Evolutionary conservation across 2,113 vertebrate genomes (phyloP).

Genomic region (Odontophorus gujanensis): DNA sequence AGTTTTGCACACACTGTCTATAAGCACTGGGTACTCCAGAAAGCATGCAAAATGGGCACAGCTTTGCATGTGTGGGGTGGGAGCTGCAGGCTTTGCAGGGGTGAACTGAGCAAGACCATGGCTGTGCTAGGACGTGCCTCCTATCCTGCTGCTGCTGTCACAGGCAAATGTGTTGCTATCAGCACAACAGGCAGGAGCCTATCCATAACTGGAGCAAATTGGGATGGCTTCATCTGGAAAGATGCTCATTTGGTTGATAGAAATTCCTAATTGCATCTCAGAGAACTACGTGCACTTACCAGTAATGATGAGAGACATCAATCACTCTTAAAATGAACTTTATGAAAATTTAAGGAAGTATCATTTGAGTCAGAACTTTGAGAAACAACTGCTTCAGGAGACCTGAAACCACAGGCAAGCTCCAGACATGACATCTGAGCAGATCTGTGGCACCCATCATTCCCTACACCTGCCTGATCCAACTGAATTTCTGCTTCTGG

Average conservation of each 20-base stretch:
- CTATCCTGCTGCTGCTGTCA: background rate
- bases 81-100: background rate
- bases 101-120: background rate
- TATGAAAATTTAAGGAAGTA: background rate
- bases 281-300: background rate
- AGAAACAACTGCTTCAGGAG: background rate
- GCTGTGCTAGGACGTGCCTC: background rate
- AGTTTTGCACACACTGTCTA: background rate
- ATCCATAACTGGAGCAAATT: rapidly evolving
- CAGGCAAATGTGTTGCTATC: background rate
- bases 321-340: background rate
- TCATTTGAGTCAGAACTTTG: background rate
- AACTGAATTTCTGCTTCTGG: background rate
- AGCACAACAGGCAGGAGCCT: background rate
- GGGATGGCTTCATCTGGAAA: background rate
- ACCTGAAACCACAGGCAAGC: background rate
- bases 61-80: rapidly evolving
- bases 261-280: background rate
- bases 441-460: background rate
- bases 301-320: background rate
- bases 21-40: rapidly evolving
- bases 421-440: background rate
- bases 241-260: background rate
- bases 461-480: background rate
- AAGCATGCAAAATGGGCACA: rapidly evolving